phyloP scores from a whole-genome alignment of 2,888 invertebrate genomes.

The Acanthococcus lagerstroemiae region DNA sequence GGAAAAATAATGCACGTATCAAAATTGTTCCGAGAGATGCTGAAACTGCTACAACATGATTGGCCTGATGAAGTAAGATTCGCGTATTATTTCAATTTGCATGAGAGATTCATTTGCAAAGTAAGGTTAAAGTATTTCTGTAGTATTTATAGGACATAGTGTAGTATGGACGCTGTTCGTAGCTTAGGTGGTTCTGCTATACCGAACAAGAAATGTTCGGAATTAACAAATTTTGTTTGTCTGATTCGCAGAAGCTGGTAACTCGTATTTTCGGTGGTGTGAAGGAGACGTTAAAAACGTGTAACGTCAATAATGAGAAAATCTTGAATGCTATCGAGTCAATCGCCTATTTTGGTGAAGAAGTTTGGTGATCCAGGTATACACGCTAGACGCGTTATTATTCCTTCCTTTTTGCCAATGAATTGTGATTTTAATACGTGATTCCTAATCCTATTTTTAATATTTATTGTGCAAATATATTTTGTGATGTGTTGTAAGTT shows the following conservation, averaged over 20 bases:
- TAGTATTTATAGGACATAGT: background rate
- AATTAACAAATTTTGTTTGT: too few relatives aligned
- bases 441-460: too few relatives aligned
- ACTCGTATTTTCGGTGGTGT: background rate
- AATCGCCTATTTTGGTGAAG: too few relatives aligned
- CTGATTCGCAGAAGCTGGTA: background rate
- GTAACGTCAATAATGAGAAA: background rate
- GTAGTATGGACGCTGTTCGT: too few relatives aligned
- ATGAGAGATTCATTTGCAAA: background rate
- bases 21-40: background rate
- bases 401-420: too few relatives aligned
- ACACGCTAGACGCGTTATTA: too few relatives aligned
- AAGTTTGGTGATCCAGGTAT: too few relatives aligned
- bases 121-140: background rate
- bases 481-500: too few relatives aligned
- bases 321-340: background rate
- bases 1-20: background rate
- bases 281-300: background rate
- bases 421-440: too few relatives aligned
- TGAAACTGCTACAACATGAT: constrained; percentile 5
- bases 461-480: too few relatives aligned
- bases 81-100: background rate
- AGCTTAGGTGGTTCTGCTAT: too few relatives aligned
- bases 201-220: too few relatives aligned
- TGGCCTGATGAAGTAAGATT: constrained; percentile 1